A percentile compares a stretch with the other conserved stretches of the same genome.
phyloP scores from a whole-genome alignment of 2,888 invertebrate species.

The Emmelina monodactyla region DNA sequence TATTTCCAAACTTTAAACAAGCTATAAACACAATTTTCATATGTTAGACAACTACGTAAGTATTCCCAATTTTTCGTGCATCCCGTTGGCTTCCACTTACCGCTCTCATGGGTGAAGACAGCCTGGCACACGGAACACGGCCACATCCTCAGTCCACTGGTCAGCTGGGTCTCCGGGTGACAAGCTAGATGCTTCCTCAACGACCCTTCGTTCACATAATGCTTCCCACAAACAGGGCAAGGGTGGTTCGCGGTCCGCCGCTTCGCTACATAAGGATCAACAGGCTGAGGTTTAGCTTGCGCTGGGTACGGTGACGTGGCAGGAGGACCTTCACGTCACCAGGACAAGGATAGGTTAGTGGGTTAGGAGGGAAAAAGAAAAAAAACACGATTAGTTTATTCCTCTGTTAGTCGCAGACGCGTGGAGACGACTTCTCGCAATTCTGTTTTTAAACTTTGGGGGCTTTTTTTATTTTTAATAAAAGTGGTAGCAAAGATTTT shows the following conservation, averaged over 20 bases:
- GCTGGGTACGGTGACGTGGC: constrained; percentile 69
- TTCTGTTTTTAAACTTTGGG: constrained; percentile 2
- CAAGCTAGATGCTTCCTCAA: constrained; percentile 92
- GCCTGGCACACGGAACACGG: constrained; percentile 95
- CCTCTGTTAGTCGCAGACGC: constrained; percentile 28
- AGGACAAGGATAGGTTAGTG: constrained; percentile 56
- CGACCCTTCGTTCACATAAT: constrained; percentile 94
- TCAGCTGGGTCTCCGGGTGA: constrained; percentile 90
- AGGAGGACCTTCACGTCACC: constrained; percentile 65
- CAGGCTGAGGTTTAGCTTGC: constrained; percentile 57
- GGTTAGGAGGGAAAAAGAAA: constrained; percentile 42
- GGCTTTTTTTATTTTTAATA: background rate
- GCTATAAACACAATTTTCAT: no score
- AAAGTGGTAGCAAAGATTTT: no score
- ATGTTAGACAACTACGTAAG: no score
- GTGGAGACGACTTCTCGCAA: constrained; percentile 23
- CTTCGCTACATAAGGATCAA: constrained; percentile 89
- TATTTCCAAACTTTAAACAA: no score
- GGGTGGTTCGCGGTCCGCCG: constrained; percentile 94
- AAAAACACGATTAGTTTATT: constrained; percentile 42
- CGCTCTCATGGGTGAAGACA: constrained; percentile 93
- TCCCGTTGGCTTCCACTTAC: no score
- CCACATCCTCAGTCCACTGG: constrained; percentile 92
- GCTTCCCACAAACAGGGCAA: constrained; percentile 94
- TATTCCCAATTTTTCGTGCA: no score